phyloP scores from a whole-genome alignment of 2,113 vertebrate genomes.

The Saccopteryx bilineata region DNA sequence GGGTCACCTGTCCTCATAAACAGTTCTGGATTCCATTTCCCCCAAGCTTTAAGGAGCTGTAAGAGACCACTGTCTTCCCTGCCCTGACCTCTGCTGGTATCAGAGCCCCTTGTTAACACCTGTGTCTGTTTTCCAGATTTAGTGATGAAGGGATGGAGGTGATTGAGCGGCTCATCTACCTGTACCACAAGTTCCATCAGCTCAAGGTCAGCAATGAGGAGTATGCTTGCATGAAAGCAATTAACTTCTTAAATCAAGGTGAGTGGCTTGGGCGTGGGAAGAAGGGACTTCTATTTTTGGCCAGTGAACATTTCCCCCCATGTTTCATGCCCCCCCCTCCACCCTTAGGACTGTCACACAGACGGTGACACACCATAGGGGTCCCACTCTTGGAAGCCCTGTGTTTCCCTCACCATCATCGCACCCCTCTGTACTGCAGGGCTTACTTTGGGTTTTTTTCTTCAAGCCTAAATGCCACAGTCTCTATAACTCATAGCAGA shows the following conservation, averaged over 20 bases:
- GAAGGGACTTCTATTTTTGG: not conserved
- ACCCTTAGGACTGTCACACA: not conserved
- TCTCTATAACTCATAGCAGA: slow-evolving; percentile 80
- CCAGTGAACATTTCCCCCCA: not conserved
- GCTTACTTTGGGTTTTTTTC: not conserved
- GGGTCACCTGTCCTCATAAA: not conserved
- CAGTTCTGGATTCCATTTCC: not conserved
- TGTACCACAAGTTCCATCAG: slow-evolving; percentile 98
- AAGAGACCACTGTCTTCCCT: not conserved
- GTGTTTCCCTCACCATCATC: not conserved
- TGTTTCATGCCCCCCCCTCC: not conserved
- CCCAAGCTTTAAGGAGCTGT: not conserved
- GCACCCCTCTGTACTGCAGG: not conserved
- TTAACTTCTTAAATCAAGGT: slow-evolving; percentile 99
- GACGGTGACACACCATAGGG: not conserved
- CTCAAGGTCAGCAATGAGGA: slow-evolving; percentile 99
- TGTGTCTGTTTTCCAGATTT: slow-evolving; percentile 88
- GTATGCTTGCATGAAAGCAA: slow-evolving; percentile 99
- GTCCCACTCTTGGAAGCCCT: not conserved
- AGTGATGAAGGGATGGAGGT: slow-evolving; percentile 99
- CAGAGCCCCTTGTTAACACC: not conserved
- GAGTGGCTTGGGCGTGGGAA: not conserved
- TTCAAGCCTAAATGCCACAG: slow-evolving; percentile 67
- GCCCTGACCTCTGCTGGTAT: not conserved
- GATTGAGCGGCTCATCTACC: slow-evolving; percentile 98